Base-by-base conservation (phyloP, 2,113 vertebrate species). In the Notarius quadriscutis region DNA sequence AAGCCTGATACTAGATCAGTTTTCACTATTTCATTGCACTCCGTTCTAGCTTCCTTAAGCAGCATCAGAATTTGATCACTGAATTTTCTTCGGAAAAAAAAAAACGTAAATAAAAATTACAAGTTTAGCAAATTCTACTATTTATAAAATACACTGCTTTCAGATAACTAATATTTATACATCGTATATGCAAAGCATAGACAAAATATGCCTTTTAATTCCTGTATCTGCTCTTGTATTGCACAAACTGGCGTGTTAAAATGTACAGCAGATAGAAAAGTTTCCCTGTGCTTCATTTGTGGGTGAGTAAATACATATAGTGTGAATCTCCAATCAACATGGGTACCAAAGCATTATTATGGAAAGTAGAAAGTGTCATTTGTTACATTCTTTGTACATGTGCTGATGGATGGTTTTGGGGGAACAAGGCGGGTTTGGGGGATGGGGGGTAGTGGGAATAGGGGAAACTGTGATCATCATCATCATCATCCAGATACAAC, bases 91-190 rank as follows among this genome's bases (percentile, higher is more conserved):
- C 62, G 30, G 89, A 84, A 72, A 86, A 83, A 89, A 84, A 72
- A 86, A 83, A 89, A 55, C 41, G 8, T 34, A 85, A 90, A 80
- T 83, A 86, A 90, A 91, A 85, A 88, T 67, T 78, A 58, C 77
- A 81, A 85, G 78, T 91, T 85, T 87, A 89, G 84, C 85, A 88
- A 88, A 86, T 65, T 88, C 88, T 90, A 91, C 77, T 51, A 85
- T 89, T 84, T 91, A 91, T 90, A 91, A 91, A 91, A 91, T 86
- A 89, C 87, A 88, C 85, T 65, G 83, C 71, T 84, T 88, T 81
- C 77, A 87, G 72, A 89, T 86, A 78, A 75, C 58, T 77, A 57
- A 86, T 85, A 89, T 91, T 88, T 89, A 41, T 90, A 90, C 87
- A 88, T 79, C 62, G 86, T 83, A 86, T 90, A 89, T 89, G 88